Percentiles rank a stretch among this genome's conserved stretches.
Conservation (phyloP, 2,888 invertebrate genomes). For the Xanthostigma xanthostigma region DNA sequence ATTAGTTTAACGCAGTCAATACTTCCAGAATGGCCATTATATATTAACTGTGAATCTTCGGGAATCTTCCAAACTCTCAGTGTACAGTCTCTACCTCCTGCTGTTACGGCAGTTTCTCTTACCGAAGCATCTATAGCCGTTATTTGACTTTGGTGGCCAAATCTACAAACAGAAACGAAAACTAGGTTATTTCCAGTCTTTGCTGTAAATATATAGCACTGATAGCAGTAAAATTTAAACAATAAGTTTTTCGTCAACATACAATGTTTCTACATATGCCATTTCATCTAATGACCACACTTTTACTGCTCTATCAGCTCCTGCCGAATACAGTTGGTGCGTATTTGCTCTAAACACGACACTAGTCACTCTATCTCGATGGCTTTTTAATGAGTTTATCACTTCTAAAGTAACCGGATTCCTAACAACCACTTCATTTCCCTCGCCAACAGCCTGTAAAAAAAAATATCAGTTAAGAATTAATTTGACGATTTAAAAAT, state of each 20-base stretch:
- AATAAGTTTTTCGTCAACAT: constrained; percentile 16
- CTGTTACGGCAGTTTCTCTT: constrained; percentile 73
- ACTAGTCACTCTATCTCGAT: constrained; percentile 57
- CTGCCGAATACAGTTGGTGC: constrained; percentile 70
- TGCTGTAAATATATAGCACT: not conserved
- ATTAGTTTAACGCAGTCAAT: constrained; percentile 81
- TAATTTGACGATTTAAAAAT: constrained; percentile 4
- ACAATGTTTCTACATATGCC: constrained; percentile 89
- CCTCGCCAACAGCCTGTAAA: constrained; percentile 45
- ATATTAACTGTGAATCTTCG: constrained; percentile 93
- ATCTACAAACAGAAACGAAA: constrained; percentile 20
- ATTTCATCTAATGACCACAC: constrained; percentile 94
- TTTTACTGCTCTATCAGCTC: constrained; percentile 69
- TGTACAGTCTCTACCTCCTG: constrained; percentile 77
- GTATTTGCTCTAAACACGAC: constrained; percentile 73
- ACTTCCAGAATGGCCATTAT: constrained; percentile 67
- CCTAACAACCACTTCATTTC: constrained; percentile 67
- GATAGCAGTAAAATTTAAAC: not conserved
- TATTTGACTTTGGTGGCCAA: constrained; percentile 82
- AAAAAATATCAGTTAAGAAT: not conserved
- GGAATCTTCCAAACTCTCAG: constrained; percentile 92
- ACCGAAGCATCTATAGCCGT: constrained; percentile 77
- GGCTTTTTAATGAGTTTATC: constrained; percentile 67
- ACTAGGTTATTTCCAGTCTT: not conserved
- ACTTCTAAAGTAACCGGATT: constrained; percentile 60